These are phyloP conservation scores for Saccopteryx leptura DNA, from an alignment of 2,113 vertebrate genomes.

Conservation along the genomic window DNA sequence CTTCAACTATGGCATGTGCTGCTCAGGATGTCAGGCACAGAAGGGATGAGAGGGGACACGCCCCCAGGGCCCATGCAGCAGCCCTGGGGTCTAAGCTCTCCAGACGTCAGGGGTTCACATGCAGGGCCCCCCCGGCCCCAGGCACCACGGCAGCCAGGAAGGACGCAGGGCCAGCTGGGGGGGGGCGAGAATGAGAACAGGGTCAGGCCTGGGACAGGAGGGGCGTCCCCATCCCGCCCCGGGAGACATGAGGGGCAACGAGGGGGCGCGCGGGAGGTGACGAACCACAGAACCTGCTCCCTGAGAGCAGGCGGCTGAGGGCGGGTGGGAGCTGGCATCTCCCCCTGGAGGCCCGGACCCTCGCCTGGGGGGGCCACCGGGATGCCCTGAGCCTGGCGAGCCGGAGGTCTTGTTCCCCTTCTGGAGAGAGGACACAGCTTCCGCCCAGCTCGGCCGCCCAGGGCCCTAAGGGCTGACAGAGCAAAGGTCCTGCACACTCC, in stretches of 20 bases:
- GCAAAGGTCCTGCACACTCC: neutral
- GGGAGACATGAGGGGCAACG: neutral
- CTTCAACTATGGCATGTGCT: neutral
- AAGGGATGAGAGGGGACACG: neutral
- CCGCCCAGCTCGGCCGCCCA: neutral
- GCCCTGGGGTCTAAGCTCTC: too few relatives aligned
- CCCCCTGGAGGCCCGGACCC: neutral
- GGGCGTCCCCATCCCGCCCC: neutral
- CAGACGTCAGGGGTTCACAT: neutral
- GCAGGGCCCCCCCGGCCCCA: too few relatives aligned
- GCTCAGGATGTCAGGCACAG: neutral
- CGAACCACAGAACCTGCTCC: too few relatives aligned
- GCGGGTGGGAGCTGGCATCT: neutral
- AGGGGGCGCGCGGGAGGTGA: too few relatives aligned
- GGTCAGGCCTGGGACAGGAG: neutral
- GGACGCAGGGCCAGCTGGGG: neutral
- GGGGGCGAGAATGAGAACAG: neutral
- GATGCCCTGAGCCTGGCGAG: neutral
- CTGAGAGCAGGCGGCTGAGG: neutral
- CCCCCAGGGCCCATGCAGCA: neutral
- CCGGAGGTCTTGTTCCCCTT: neutral
- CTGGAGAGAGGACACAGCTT: neutral
- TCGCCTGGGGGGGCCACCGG: neutral
- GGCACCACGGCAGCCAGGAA: neutral
- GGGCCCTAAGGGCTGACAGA: neutral